These are phyloP conservation scores for Poecilobothrus nobilitatus DNA, from an alignment of 2,888 invertebrate genomes.

Conservation along the genomic window DNA sequence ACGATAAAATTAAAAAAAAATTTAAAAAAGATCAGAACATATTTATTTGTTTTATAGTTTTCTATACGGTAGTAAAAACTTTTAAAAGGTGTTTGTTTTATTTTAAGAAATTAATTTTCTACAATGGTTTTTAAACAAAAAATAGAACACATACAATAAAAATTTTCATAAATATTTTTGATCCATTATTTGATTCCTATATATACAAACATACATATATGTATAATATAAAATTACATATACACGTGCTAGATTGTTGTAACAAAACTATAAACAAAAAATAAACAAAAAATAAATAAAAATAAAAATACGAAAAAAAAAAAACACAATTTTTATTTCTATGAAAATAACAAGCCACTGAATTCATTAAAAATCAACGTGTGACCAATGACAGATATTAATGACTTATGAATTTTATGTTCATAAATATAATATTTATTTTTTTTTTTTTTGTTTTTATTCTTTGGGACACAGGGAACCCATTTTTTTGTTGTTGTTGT, in stretches of 20 bases:
- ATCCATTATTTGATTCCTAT: too few relatives aligned
- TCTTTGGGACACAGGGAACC: background rate
- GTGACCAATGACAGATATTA: constrained; percentile 40
- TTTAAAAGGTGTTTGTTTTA: too few relatives aligned
- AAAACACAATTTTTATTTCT: background rate
- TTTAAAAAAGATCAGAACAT: too few relatives aligned
- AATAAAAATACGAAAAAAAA: background rate
- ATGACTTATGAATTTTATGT: constrained; percentile 33
- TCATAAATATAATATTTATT: constrained; percentile 12
- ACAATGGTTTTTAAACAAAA: too few relatives aligned
- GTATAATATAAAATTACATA: background rate
- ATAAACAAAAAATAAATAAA: background rate
- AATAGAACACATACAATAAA: too few relatives aligned
- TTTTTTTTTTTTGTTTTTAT: too few relatives aligned
- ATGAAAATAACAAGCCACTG: constrained; percentile 11
- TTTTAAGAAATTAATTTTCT: too few relatives aligned
- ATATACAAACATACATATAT: too few relatives aligned
- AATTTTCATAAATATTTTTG: too few relatives aligned
- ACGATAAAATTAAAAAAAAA: too few relatives aligned
- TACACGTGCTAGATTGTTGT: background rate
- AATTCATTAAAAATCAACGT: constrained; percentile 18
- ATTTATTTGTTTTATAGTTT: too few relatives aligned
- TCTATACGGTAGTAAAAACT: too few relatives aligned
- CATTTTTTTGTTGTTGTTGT: background rate
- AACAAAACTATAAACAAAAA: background rate